phyloP scores from a whole-genome alignment of 2,888 invertebrate species.

The Hypomecis atomaria region DNA sequence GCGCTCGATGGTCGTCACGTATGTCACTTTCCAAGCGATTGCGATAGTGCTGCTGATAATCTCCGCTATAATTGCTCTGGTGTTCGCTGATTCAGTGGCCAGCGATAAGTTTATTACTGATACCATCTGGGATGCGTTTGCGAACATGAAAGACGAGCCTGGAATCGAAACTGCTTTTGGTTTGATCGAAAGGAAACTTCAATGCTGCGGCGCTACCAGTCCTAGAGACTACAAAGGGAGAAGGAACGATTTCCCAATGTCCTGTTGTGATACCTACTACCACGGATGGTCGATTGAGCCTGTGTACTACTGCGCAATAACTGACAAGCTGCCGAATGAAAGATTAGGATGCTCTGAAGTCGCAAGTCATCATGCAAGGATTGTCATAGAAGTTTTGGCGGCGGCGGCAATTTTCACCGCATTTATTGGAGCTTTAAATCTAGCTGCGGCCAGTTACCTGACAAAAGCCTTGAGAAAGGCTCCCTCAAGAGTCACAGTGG shows the following conservation, averaged over 20 bases:
- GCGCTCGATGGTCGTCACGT: conserved; percentile 59
- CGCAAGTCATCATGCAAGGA: conserved; percentile 67
- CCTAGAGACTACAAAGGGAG: conserved; percentile 75
- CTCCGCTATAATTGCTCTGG: conserved; percentile 62
- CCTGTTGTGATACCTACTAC: conserved; percentile 75
- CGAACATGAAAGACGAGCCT: conserved; percentile 61
- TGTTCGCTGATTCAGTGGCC: conserved; percentile 66
- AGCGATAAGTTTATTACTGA: conserved; percentile 73
- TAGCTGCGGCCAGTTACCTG: conserved; percentile 58
- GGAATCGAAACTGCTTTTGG: conserved; percentile 61
- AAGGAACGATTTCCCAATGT: conserved; percentile 69
- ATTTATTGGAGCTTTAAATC: conserved; percentile 60
- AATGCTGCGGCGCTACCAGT: conserved; percentile 74
- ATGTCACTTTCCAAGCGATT: conserved; percentile 58
- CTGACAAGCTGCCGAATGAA: conserved; percentile 75
- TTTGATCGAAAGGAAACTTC: conserved; percentile 66
- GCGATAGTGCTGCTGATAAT: conserved; percentile 57
- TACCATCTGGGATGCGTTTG: conserved; percentile 74
- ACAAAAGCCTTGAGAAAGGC: conserved; percentile 56
- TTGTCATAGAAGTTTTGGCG: conserved; percentile 65
- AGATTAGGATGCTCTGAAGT: conserved; percentile 73
- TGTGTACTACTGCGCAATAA: conserved; percentile 69
- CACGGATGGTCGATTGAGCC: conserved; percentile 70
- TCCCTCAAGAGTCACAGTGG: conserved; percentile 54
- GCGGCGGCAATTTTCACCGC: conserved; percentile 64